phyloP scores from a whole-genome alignment of 2,797 vertebrate genomes.

The Danio jaintianensis region DNA sequence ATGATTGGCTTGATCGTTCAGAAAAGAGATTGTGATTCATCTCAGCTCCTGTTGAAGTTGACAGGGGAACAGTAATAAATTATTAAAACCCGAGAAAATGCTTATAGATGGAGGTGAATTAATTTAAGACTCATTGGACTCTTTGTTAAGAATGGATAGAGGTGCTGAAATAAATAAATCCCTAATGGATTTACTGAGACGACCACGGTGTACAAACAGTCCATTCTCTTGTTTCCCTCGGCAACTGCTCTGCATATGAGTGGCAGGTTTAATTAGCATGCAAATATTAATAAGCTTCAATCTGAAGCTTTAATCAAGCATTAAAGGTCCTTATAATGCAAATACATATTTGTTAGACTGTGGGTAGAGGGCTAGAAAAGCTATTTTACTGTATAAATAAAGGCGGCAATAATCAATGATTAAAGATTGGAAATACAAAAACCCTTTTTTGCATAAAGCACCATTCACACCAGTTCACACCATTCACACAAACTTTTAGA shows the following conservation, averaged over 20 bases:
- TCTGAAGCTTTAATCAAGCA: slow-evolving; percentile 41
- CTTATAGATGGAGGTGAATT: slow-evolving; percentile 30
- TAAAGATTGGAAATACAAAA: too few species aligned
- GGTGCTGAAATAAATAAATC: slow-evolving; percentile 20
- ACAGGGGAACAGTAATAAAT: slow-evolving; percentile 35
- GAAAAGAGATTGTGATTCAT: slow-evolving; percentile 9
- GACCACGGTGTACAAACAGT: background rate
- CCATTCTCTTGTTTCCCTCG: slow-evolving; percentile 2
- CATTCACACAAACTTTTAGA: background rate
- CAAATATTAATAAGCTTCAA: slow-evolving; percentile 59
- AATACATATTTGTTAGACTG: background rate
- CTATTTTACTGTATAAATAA: background rate
- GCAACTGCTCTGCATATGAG: slow-evolving; percentile 37
- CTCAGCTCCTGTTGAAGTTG: slow-evolving; percentile 11
- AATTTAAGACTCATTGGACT: slow-evolving; percentile 41
- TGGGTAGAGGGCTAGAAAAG: background rate
- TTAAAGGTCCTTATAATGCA: slow-evolving; percentile 25
- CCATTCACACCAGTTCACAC: too few species aligned
- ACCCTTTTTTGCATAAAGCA: background rate
- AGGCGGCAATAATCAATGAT: too few species aligned
- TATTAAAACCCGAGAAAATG: slow-evolving; percentile 43
- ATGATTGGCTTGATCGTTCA: slow-evolving; percentile 31
- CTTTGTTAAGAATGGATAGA: slow-evolving; percentile 34
- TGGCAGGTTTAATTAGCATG: slow-evolving; percentile 53
- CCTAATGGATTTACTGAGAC: slow-evolving; percentile 40